Evolutionary conservation across 2,888 invertebrate species (phyloP).

Genomic region (Drosophila macrothrix): DNA sequence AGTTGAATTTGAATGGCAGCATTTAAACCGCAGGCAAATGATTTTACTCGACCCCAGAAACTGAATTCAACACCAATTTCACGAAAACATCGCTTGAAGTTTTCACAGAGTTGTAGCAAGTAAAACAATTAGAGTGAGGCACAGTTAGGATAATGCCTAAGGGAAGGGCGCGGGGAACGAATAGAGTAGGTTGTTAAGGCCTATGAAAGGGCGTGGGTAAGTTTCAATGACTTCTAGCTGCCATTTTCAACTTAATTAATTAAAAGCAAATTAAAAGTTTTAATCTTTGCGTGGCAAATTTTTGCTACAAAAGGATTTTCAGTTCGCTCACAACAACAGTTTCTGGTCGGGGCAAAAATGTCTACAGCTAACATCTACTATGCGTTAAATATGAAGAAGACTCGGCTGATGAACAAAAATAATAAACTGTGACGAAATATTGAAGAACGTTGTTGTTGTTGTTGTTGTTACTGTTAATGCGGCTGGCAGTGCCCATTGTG

Average conservation of each 20-base stretch:
- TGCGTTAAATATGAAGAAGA: constrained; percentile 32
- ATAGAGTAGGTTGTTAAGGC: constrained; percentile 45
- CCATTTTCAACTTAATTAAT: constrained; percentile 83
- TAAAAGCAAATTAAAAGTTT: constrained; percentile 83
- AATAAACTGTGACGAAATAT: constrained; percentile 73
- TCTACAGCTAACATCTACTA: constrained; percentile 37
- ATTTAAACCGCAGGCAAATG: constrained; percentile 59
- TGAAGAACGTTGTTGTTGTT: constrained; percentile 29
- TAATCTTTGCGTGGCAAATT: constrained; percentile 79
- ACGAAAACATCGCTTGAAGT: constrained; percentile 40
- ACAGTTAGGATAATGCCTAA: constrained; percentile 1
- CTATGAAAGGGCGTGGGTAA: constrained; percentile 46
- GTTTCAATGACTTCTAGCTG: constrained; percentile 75
- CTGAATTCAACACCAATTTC: constrained; percentile 54
- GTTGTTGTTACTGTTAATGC: constrained; percentile 29
- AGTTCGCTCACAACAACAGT: constrained; percentile 32
- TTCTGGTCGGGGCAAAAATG: constrained; percentile 19
- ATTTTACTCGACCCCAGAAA: constrained; percentile 50
- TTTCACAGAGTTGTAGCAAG: constrained; percentile 41
- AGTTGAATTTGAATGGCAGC: constrained; percentile 46
- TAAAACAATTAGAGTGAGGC: constrained; percentile 47
- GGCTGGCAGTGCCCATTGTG: constrained; percentile 45
- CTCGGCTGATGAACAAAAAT: constrained; percentile 75
- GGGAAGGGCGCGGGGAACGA: not conserved
- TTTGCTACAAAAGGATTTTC: constrained; percentile 69